These are phyloP conservation scores for Biston stratarius DNA, from an alignment of 2,888 invertebrate genomes.

Conservation along the genomic window DNA sequence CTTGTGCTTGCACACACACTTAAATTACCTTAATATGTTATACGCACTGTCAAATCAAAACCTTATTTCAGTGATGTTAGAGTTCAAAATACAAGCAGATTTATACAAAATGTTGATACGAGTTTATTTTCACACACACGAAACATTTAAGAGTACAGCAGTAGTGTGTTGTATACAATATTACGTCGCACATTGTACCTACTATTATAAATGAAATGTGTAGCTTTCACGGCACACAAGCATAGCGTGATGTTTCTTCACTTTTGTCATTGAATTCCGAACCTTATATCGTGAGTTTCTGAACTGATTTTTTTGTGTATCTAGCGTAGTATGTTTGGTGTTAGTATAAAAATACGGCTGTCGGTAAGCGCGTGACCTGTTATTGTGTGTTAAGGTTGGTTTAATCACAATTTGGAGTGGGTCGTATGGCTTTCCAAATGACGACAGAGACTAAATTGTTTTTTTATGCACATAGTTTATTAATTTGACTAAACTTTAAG, in stretches of 20 bases:
- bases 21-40: slow-evolving; percentile 66
- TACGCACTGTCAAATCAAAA: slow-evolving; percentile 42
- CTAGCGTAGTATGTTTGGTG: slow-evolving; percentile 29
- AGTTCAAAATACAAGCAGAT: slow-evolving; percentile 47
- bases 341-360: slow-evolving; percentile 63
- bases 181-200: slow-evolving; percentile 82
- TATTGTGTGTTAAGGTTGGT: slow-evolving; percentile 82
- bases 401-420: slow-evolving; percentile 86
- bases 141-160: slow-evolving; percentile 75
- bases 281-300: slow-evolving; percentile 22
- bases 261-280: slow-evolving; percentile 30
- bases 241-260: slow-evolving; percentile 60
- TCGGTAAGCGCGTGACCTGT: slow-evolving; percentile 84
- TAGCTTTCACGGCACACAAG: slow-evolving; percentile 85
- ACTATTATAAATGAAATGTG: slow-evolving; percentile 84
- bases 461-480: slow-evolving; percentile 46
- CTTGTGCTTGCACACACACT: slow-evolving; percentile 76
- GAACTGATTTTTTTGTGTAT: slow-evolving; percentile 43
- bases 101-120: slow-evolving; percentile 48
- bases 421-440: slow-evolving; percentile 81
- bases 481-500: neutral
- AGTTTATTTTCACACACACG: slow-evolving; percentile 67
- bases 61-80: slow-evolving; percentile 40
- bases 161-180: slow-evolving; percentile 79
- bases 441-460: slow-evolving; percentile 73